Percentiles rank a stretch among this genome's conserved stretches.
These are phyloP conservation scores for Pogonomyrmex californicus DNA, from an alignment of 1,140 invertebrate genomes.

Conservation along the genomic window DNA sequence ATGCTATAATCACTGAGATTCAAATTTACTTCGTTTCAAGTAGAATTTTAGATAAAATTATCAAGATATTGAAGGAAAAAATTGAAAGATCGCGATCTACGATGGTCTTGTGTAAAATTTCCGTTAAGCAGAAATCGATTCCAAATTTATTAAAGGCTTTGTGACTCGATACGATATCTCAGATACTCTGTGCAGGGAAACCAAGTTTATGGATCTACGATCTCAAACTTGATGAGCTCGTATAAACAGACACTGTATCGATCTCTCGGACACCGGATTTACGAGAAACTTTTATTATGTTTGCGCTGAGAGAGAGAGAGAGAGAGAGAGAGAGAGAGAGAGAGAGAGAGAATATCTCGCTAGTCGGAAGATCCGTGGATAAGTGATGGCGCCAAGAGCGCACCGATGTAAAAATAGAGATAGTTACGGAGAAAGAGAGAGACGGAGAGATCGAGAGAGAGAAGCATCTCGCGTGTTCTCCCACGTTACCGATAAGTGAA, in stretches of 20 bases:
- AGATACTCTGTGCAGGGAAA: slow-evolving; percentile 6
- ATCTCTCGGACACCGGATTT: slow-evolving; percentile 49
- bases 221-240: slow-evolving; percentile 50
- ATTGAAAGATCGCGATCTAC: background rate
- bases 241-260: slow-evolving; percentile 45
- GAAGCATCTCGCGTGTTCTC: background rate
- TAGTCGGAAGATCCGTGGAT: slow-evolving; percentile 26
- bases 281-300: slow-evolving; percentile 66
- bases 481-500: background rate
- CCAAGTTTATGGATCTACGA: slow-evolving; percentile 22
- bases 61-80: background rate
- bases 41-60: slow-evolving; percentile 10
- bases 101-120: background rate
- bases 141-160: slow-evolving; percentile 27
- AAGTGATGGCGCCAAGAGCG: slow-evolving; percentile 13
- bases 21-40: too few relatives aligned
- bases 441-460: background rate
- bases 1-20: too few relatives aligned
- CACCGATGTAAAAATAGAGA: slow-evolving; percentile 36
- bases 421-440: background rate
- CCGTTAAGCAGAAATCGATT: slow-evolving; percentile 27
- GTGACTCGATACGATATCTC: slow-evolving; percentile 1
- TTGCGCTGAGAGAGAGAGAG: slow-evolving; percentile 25
- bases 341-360: background rate
- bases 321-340: slow-evolving; percentile 3